Base-by-base conservation (phyloP, 2,113 vertebrate species). In the Rhinogobius similis region DNA sequence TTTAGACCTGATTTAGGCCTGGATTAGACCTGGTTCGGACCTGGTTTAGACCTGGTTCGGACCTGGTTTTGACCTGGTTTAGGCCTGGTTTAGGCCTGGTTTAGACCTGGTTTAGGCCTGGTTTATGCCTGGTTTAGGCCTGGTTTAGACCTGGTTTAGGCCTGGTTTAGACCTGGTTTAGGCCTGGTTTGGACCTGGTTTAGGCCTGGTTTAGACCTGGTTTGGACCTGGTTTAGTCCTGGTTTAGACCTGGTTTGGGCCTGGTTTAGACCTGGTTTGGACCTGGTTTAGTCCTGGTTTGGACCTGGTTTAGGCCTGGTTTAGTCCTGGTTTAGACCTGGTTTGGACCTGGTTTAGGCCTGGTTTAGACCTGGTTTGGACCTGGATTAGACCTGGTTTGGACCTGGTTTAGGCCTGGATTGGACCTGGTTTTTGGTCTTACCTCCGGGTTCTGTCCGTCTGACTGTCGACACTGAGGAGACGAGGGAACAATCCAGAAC, bases 401-500 rank as follows among this genome's bases (percentile, higher is more conserved):
- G 21, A 11, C 52, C 52, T 14, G 52, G 52, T 11, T 55, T 24
- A 24, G 46, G 1, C 18, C 46, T 55, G 21, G 52, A n/a, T n/a
- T n/a, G n/a, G n/a, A n/a, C n/a, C n/a, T n/a, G n/a, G n/a, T n/a
- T n/a, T n/a, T n/a, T n/a, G n/a, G n/a, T n/a, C n/a, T n/a, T 48
- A 98, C 97, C 96, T 94, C 83, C 95, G 89, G 0, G 86, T 93
- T 86, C 90, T 89, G 53, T 99, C 97, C 0, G 77, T 86, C 75
- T 94, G 96, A 68, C 94, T 94, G 81, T 99, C 97, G 0, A 97
- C 88, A 0, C 94, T 93, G 88, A 97, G 95, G 82, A 97, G 92
- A 16, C 97, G 95, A 8, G 96, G 96, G 59, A 99, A 98, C 38
- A 98, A 91, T 27, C 95, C 96, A 0, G 97, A 98, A 0, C 96